Conservation (phyloP, 2,888 invertebrate species). For the Hecatera dysodea region DNA sequence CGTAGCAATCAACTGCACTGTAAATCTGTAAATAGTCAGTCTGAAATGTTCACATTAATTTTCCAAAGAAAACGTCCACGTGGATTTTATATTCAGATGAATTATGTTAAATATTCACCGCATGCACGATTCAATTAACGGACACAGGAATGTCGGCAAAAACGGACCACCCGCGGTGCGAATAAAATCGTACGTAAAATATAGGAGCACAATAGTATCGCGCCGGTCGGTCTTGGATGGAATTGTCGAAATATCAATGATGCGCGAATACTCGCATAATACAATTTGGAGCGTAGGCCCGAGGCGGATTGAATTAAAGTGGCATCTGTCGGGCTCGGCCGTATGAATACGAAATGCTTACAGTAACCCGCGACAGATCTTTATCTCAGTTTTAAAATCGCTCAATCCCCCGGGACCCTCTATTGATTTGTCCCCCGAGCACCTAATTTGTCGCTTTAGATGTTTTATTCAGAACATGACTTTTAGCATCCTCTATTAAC, state of each 20-base stretch:
- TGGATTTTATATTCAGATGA: conserved; percentile 37
- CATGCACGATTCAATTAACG: conserved; percentile 49
- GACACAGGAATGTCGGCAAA: conserved; percentile 62
- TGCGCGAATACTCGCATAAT: conserved; percentile 90
- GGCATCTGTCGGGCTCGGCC: conserved; percentile 89
- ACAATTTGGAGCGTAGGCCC: conserved; percentile 89
- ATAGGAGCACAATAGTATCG: conserved; percentile 70
- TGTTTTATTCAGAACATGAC: conserved; percentile 84
- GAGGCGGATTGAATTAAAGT: conserved; percentile 90
- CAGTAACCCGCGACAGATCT: conserved; percentile 86
- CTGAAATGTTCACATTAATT: conserved; percentile 2
- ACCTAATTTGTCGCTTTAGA: conserved; percentile 85
- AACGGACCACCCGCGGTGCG: conserved; percentile 67
- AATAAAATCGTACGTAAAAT: conserved; percentile 63
- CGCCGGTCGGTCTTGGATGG: conserved; percentile 77
- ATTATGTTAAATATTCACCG: conserved; percentile 55
- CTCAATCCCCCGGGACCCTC: conserved; percentile 86
- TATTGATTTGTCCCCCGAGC: conserved; percentile 88
- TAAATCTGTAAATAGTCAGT: not conserved
- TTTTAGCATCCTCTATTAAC: conserved; percentile 76
- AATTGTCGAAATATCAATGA: conserved; percentile 90
- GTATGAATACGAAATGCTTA: conserved; percentile 90
- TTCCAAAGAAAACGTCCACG: conserved; percentile 29
- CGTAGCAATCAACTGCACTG: not conserved
- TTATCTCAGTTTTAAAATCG: conserved; percentile 91